Evolutionary conservation across 2,113 vertebrate genomes (phyloP).

Genomic region (Mungos mungo): DNA sequence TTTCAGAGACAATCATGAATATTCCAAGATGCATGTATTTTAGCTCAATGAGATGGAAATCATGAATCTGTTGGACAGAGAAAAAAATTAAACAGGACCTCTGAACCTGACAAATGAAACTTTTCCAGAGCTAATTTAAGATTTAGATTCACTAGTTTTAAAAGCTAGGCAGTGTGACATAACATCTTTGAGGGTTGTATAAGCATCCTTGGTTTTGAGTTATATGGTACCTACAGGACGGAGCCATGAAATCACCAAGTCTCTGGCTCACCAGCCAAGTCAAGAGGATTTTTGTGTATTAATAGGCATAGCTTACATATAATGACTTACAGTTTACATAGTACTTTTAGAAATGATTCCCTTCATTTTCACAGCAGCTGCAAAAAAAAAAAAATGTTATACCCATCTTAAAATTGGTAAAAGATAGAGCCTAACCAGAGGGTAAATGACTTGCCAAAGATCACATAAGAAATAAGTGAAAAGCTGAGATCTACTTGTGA

Average conservation of each 20-base stretch:
- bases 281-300: not conserved
- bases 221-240: not conserved
- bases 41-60: conserved; percentile 6
- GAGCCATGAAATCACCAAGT: not conserved
- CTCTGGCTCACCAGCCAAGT: not conserved
- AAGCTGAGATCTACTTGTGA: not conserved
- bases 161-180: not conserved
- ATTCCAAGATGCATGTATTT: not conserved
- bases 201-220: not conserved
- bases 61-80: not conserved
- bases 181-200: not conserved
- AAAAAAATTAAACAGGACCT: not conserved
- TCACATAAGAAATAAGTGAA: not conserved
- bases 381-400: conserved; percentile 11
- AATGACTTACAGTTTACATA: not conserved
- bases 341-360: not conserved
- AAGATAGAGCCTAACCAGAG: not conserved
- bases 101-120: not conserved
- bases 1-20: not conserved
- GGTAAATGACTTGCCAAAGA: not conserved
- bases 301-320: not conserved
- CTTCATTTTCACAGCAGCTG: conserved; percentile 1
- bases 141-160: not conserved
- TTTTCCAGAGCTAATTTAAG: not conserved
- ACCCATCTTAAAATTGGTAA: not conserved